These are phyloP conservation scores for Sialia sialis DNA, from an alignment of 2,113 vertebrate genomes.

Conservation along the genomic window DNA sequence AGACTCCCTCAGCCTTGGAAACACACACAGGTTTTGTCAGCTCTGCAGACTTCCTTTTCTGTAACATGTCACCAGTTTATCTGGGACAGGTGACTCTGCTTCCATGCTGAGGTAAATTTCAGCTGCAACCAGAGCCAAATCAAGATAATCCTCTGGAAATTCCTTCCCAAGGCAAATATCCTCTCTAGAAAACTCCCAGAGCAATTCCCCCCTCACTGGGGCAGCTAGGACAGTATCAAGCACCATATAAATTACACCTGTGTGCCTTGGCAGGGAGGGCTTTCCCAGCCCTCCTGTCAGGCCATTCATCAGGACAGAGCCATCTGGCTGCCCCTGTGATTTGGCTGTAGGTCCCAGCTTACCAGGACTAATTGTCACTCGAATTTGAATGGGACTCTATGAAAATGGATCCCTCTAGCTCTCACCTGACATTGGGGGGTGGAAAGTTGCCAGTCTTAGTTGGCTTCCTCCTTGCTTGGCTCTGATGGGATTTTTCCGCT, in stretches of 20 bases:
- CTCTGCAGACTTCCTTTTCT: background rate
- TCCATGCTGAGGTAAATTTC: background rate
- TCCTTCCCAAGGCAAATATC: background rate
- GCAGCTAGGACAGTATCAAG: background rate
- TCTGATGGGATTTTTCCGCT: conserved; percentile 14
- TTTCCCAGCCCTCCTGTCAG: background rate
- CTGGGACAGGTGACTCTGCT: background rate
- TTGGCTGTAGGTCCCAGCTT: background rate
- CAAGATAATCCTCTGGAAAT: background rate
- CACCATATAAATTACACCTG: background rate
- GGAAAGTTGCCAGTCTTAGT: conserved; percentile 12
- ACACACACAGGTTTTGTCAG: background rate
- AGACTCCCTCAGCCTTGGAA: background rate
- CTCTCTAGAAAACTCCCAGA: background rate
- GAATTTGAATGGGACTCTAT: background rate
- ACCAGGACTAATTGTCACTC: background rate
- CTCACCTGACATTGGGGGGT: conserved; percentile 10
- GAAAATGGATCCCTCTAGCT: background rate
- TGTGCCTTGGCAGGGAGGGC: background rate
- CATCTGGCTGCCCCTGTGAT: background rate
- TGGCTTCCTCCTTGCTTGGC: background rate
- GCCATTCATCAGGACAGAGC: background rate
- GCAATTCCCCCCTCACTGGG: background rate
- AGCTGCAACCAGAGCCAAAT: background rate
- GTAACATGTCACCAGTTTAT: background rate